Evolutionary conservation across 1,140 invertebrate species (phyloP).

Genomic region (Macrobrachium rosenbergii): DNA sequence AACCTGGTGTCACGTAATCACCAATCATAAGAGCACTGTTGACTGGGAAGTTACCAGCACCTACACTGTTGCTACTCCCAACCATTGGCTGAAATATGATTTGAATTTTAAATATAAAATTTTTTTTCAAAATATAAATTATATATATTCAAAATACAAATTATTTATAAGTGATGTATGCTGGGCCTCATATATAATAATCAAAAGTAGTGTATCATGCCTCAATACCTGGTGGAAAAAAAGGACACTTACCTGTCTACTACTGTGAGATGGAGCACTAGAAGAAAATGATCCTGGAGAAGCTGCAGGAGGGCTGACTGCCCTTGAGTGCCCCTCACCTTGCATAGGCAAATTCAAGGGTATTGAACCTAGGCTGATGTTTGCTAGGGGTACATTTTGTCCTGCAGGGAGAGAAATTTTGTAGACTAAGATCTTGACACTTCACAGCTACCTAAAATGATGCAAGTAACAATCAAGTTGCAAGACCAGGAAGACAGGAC

Average conservation of each 20-base stretch:
- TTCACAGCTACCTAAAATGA: too few relatives aligned
- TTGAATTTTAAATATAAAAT: too few relatives aligned
- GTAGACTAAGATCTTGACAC: background rate
- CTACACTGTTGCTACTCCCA: conserved; percentile 30
- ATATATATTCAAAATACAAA: too few relatives aligned
- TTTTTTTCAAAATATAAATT: too few relatives aligned
- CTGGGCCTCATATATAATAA: too few relatives aligned
- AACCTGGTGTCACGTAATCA: conserved; percentile 54
- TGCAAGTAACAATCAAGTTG: background rate
- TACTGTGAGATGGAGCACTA: conserved; percentile 13
- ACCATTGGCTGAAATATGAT: background rate
- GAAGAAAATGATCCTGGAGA: conserved; percentile 30
- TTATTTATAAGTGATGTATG: too few relatives aligned
- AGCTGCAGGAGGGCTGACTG: conserved; percentile 16
- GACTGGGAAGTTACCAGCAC: conserved; percentile 47
- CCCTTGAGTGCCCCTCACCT: background rate
- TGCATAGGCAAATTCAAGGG: conserved; percentile 32
- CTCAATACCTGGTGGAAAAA: background rate
- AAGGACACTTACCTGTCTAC: conserved; percentile 14
- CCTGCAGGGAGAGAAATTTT: conserved; percentile 25
- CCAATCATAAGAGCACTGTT: conserved; percentile 57
- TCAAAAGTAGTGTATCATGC: too few relatives aligned
- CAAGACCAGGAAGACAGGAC: background rate
- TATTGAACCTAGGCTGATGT: conserved; percentile 23
- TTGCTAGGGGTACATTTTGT: conserved; percentile 16